phyloP scores from a whole-genome alignment of 2,888 invertebrate genomes.

The Autographa gamma region DNA sequence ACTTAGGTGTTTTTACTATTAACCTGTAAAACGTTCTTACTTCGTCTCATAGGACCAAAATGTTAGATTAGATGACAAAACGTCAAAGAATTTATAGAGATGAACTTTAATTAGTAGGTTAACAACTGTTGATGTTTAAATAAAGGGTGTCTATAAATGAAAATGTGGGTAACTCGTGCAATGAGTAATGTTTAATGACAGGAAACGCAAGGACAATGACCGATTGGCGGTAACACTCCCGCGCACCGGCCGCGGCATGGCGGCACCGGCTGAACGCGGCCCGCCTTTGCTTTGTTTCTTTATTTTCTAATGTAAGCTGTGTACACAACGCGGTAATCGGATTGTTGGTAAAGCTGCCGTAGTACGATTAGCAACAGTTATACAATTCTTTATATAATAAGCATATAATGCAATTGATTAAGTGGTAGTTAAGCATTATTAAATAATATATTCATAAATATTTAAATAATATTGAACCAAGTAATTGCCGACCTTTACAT shows the following conservation, averaged over 20 bases:
- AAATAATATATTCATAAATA: neutral
- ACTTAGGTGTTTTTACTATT: constrained; percentile 17
- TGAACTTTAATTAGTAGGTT: constrained; percentile 24
- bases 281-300: constrained; percentile 59
- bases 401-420: neutral
- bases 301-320: constrained; percentile 47
- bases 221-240: constrained; percentile 68
- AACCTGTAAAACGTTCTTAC: neutral
- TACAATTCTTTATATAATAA: neutral
- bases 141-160: constrained; percentile 57
- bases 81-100: constrained; percentile 23
- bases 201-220: constrained; percentile 76
- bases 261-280: constrained; percentile 45
- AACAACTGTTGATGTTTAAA: constrained; percentile 35
- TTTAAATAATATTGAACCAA: neutral
- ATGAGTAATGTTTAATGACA: constrained; percentile 72
- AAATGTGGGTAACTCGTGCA: constrained; percentile 62
- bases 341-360: constrained; percentile 21
- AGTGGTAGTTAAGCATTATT: neutral
- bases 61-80: constrained; percentile 24
- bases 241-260: constrained; percentile 51
- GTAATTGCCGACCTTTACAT: neutral
- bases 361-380: neutral
- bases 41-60: constrained; percentile 19
- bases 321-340: constrained; percentile 38